A percentile compares a stretch with the other conserved stretches of the same genome.
Evolutionary conservation across 2,113 vertebrate species (phyloP).

Genomic region (Columba livia): DNA sequence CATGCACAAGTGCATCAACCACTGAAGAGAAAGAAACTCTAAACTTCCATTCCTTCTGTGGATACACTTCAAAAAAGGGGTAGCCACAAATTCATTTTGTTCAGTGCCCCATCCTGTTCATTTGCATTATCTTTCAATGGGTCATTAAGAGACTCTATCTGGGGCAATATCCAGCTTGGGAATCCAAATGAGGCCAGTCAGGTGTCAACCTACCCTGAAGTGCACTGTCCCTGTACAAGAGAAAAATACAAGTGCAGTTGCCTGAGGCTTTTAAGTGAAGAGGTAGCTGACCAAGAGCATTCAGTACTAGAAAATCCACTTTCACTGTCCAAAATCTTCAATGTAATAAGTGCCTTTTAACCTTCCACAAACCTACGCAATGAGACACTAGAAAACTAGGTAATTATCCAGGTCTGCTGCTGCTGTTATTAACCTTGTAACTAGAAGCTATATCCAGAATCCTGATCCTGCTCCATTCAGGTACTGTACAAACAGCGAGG

Average conservation of each 20-base stretch:
- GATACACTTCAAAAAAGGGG: not conserved
- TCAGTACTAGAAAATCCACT: not conserved
- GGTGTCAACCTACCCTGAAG: not conserved
- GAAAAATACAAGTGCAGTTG: not conserved
- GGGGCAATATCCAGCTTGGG: not conserved
- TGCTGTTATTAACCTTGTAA: not conserved
- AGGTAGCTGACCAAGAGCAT: not conserved
- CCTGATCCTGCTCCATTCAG: not conserved
- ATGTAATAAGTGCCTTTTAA: not conserved
- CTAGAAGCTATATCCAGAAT: not conserved
- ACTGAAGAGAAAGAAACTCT: not conserved
- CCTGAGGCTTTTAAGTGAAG: not conserved
- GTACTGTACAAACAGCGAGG: not conserved
- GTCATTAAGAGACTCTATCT: not conserved
- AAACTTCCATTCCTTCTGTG: not conserved
- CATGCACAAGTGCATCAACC: not conserved
- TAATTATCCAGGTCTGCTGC: not conserved
- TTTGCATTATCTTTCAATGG: not conserved
- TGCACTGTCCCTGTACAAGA: rapidly evolving
- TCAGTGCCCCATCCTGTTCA: not conserved
- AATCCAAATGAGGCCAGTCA: not conserved
- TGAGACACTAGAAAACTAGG: not conserved
- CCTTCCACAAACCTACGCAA: not conserved
- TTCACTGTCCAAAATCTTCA: not conserved
- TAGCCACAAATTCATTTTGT: not conserved